A percentile compares a stretch with the other conserved stretches of the same genome.
These are phyloP conservation scores for Aporophyla nigra DNA, from an alignment of 2,888 invertebrate species.

Conservation along the genomic window DNA sequence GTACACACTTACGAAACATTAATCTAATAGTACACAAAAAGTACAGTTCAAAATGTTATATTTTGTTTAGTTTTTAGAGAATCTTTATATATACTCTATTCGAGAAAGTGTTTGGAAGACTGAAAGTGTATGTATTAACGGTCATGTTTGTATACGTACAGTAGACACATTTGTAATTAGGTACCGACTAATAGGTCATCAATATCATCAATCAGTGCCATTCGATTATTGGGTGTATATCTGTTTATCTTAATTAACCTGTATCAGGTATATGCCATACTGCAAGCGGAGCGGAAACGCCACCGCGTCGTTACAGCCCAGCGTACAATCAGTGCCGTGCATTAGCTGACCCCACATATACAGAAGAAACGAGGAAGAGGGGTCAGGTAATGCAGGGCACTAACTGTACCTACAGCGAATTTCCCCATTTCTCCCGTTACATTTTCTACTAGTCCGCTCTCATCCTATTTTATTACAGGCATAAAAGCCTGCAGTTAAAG, in stretches of 20 bases:
- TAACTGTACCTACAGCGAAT: not conserved
- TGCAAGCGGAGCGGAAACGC: not conserved
- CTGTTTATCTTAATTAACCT: slow-evolving; percentile 50
- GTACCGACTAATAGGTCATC: slow-evolving; percentile 25
- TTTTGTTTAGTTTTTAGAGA: not conserved
- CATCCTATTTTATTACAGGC: slow-evolving; percentile 48
- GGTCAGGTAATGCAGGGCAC: too few relatives aligned
- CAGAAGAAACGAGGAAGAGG: too few relatives aligned
- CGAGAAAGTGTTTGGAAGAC: not conserved
- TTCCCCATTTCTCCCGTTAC: slow-evolving; percentile 14
- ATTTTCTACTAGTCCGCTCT: slow-evolving; percentile 32
- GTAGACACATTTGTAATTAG: slow-evolving; percentile 25
- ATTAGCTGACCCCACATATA: too few relatives aligned
- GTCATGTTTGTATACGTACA: not conserved
- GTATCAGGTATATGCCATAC: not conserved
- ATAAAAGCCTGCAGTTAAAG: slow-evolving; percentile 54
- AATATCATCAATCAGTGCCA: slow-evolving; percentile 49
- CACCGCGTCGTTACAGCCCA: slow-evolving; percentile 1
- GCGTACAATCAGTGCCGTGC: not conserved
- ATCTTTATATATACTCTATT: not conserved
- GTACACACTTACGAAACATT: too few relatives aligned
- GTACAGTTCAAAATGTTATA: too few relatives aligned
- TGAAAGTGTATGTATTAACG: not conserved
- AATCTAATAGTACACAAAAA: too few relatives aligned
- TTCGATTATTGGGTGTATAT: slow-evolving; percentile 36